Evolutionary conservation across 2,888 invertebrate species (phyloP), one percentile per base, ranked within the genome.

Genomic region (Andrena minutula): DNA sequence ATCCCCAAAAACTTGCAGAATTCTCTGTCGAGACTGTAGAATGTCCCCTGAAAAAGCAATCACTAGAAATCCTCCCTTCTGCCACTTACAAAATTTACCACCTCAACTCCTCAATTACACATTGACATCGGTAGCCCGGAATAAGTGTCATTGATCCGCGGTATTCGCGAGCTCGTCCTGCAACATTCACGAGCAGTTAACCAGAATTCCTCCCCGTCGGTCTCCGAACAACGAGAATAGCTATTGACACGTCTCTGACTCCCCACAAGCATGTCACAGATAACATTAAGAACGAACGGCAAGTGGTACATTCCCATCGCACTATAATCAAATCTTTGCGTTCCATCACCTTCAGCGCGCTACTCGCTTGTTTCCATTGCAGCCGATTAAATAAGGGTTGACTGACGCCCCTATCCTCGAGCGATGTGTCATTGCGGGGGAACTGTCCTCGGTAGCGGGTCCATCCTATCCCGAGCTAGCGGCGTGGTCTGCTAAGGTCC

Each of bases 141-240:
- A 66, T 79, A 66, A 71, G 28, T 69, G 68, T 79, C 71, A 61
- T 60, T 32, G 75, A 66, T 63, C 63, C 49, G 49, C 26, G 68
- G 56, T 58, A 58, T 64, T 69, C 64, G 26, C 35, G 58, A 8
- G 58, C 32, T 4, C 28, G 12, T n/a, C 23, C 16, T 60, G 23
- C 12, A 30, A 53, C 53, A 73, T 77, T 72, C 51, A 51, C 56
- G 60, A 65, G 16, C 47, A n/a, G 66, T 56, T 68, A 30, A n/a
- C 41, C 20, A 8, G 66, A 78, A 20, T 64, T 30, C 10, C 23
- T 0, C 1, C 6, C n/a, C 0, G 7, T 23, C 12, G 4, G 4
- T 56, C 51, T 1, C 4, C n/a, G 41, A 71, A 47, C 79, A 80
- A 82, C 75, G 79, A 80, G 76, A 80, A 84, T 76, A 78, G 64